Evolutionary conservation across 2,797 vertebrate genomes (phyloP), one percentile per base, ranked within the genome.

Genomic region (Lacerta bilineata): DNA sequence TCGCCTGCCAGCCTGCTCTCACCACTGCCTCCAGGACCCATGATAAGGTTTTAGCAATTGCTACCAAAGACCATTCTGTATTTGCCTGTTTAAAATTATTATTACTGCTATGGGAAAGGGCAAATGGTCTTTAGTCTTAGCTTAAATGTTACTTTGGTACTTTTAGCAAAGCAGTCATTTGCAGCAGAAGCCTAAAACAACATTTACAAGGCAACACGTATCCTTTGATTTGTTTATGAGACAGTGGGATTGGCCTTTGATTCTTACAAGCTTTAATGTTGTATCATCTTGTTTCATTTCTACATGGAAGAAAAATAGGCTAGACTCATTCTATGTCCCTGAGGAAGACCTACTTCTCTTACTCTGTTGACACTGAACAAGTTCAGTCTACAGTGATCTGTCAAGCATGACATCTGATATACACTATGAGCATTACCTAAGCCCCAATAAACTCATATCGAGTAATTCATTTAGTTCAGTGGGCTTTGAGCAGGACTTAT

Each of bases 1-100:
- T 81, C 84, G 27, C 74, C 76, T 85, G 46, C 79, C 90, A 8
- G 69, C 55, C 41, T 89, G 87, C 72, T 76, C 66, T 88, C 89
- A 93, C 64, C 13, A 79, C 55, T 83, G 64, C 39, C 61, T 88
- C 90, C 27, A 86, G 91, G 74, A 59, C 83, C 27, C 84, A 88
- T 72, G 87, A 66, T 84, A 91, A 90, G 69, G 43, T 64, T 86
- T 87, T 39, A 77, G 36, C 75, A 88, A 83, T 75, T 66, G 75
- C 84, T 90, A 87, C 91, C 86, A 90, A 91, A 94, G 27, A 92
- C 43, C 75, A 93, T 85, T 88, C 89, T 85, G 92, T 87, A 69
- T 92, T 89, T 93, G 85, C 68, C 77, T 27, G 91, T 64, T n/a
- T 90, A 89, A 15, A 55, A 55, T 15, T 55, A 55, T 55, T 55